Conservation (phyloP, 2,113 vertebrate genomes). For the Malurus melanocephalus region DNA sequence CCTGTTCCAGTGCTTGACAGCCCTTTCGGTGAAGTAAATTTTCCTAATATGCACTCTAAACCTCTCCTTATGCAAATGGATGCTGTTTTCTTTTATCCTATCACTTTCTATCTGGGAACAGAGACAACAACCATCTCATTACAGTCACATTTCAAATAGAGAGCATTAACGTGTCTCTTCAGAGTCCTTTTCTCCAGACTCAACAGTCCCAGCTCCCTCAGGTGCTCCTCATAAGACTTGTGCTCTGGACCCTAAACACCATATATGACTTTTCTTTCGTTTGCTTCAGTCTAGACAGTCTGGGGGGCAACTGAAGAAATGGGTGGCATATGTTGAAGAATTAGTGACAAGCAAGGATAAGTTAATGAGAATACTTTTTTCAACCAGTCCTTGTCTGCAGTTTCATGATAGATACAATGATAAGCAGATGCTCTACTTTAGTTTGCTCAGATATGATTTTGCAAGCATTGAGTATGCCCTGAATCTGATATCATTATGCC, state of each 20-base stretch:
- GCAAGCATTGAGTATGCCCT: background rate
- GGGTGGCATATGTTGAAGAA: background rate
- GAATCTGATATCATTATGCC: background rate
- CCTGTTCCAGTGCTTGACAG: background rate
- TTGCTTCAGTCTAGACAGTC: background rate
- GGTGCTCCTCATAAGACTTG: background rate
- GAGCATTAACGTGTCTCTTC: rapidly evolving
- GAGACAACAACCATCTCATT: background rate
- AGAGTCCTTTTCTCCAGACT: background rate
- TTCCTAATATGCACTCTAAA: background rate
- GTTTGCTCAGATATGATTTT: background rate
- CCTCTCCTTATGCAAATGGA: background rate
- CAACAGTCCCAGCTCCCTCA: background rate
- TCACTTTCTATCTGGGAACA: background rate
- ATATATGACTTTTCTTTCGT: background rate
- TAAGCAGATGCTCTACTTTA: background rate
- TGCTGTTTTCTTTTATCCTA: background rate
- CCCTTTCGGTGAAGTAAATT: background rate
- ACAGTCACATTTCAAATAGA: background rate
- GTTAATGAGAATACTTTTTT: background rate
- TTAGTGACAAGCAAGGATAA: background rate
- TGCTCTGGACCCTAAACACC: background rate
- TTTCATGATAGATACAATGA: background rate
- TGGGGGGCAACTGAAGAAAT: background rate
- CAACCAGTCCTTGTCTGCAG: background rate